Base-by-base conservation (phyloP, 2,797 vertebrate species). In the Melanotaenia maccullochi region DNA sequence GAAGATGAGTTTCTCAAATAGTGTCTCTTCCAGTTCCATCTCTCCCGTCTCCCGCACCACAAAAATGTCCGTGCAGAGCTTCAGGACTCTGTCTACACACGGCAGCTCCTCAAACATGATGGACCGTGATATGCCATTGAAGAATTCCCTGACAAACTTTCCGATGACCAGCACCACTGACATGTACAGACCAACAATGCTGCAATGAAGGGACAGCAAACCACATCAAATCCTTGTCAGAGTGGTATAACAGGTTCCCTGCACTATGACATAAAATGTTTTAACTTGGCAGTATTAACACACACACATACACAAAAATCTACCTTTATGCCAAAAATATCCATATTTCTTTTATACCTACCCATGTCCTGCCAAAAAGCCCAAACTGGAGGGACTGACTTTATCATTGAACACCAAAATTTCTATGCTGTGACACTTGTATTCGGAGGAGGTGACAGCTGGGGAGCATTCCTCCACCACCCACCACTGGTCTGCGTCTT, bases 31-130 rank as follows among this genome's bases (percentile, higher is more conserved):
- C 84, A 95, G 87, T 78, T 95, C 94, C 91, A 95, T 87, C 85
- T 95, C 94, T 1, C 95, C 95, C 0, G 93, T 95, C 88, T 95
- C 92, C 0, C 92, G 79, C 3, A 93, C 94, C 65, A 95, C 87
- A 24, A 96, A 95, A 85, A 95, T 94, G 80, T 95, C 93, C 0
- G 89, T 94, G 90, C 94, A 94, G 30, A 96, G 93, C 82, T 95
- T 94, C n/a, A 96, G 88, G 68, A 95, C 92, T 0, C 90, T 83
- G 82, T 94, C 95, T 36, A 95, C 93, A 0, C 90, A 91, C 0
- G 95, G 95, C 68, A 95, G 86, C 73, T 96, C 94, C 73, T 96
- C 94, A 0, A 94, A 95, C 95, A 93, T 95, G 82, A 96, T 95
- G 81, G 94, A 96, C 49, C 90, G 86, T 0, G 94, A 95, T 68